Evolutionary conservation across 2,113 vertebrate species (phyloP).

Genomic region (Otus sunia): DNA sequence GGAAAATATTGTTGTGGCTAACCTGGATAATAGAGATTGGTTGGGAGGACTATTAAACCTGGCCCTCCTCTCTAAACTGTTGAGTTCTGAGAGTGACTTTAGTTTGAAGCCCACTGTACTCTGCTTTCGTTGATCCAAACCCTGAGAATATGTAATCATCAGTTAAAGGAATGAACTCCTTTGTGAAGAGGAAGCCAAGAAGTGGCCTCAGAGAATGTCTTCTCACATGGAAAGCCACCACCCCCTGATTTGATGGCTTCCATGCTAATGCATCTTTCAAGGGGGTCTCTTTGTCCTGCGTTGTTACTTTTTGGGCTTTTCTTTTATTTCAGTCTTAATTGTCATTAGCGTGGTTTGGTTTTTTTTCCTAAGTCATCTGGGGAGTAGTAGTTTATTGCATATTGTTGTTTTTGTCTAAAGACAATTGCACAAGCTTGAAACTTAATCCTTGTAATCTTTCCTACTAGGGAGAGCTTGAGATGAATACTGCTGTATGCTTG

Average conservation of each 20-base stretch:
- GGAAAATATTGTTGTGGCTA: background rate
- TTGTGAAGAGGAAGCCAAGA: background rate
- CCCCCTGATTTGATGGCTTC: conserved; percentile 3
- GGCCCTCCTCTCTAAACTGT: background rate
- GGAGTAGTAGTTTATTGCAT: conserved; percentile 43
- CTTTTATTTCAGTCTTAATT: conserved; percentile 51
- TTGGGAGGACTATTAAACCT: background rate
- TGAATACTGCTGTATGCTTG: conserved; percentile 43
- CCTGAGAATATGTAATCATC: background rate
- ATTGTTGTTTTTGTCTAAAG: conserved; percentile 59
- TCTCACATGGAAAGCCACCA: background rate
- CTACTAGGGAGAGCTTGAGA: conserved; percentile 27
- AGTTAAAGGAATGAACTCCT: background rate
- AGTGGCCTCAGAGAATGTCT: background rate
- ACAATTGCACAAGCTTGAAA: conserved; percentile 54
- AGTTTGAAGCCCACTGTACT: background rate
- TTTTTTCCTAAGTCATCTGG: background rate
- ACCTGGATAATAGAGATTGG: background rate
- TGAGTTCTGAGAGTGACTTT: background rate
- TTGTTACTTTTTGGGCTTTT: conserved; percentile 33
- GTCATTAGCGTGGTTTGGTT: background rate
- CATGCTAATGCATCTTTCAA: background rate
- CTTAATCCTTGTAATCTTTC: conserved; percentile 49
- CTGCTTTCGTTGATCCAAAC: conserved; percentile 4
- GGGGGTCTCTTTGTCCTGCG: conserved; percentile 9